A percentile compares a stretch with the other conserved stretches of the same genome.
phyloP scores from a whole-genome alignment of 2,888 invertebrate species.

The Muschampia plurimacula region DNA sequence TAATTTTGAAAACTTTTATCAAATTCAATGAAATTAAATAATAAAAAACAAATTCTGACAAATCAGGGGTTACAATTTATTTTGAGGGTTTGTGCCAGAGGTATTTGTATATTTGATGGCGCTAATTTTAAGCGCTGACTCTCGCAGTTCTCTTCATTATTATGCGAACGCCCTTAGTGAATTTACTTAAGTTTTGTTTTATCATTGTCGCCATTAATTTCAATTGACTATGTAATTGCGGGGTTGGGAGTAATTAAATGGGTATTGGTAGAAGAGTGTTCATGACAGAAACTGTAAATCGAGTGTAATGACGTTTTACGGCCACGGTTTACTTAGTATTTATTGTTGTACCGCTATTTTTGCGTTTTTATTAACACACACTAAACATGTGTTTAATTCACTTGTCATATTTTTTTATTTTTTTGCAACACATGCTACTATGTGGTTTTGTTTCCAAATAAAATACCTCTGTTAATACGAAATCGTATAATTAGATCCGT shows the following conservation, averaged over 20 bases:
- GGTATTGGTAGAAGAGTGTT: not conserved
- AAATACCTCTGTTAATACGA: no score
- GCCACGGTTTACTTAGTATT: no score
- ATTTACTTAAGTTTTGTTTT: constrained; percentile 19
- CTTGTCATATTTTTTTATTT: no score
- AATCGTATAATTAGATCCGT: not conserved
- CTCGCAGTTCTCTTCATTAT: not conserved
- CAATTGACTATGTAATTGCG: constrained; percentile 32
- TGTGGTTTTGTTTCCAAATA: not conserved
- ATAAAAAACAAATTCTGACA: no score
- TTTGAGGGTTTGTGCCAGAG: no score
- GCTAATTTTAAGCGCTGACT: no score
- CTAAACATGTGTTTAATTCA: no score
- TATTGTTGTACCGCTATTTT: not conserved
- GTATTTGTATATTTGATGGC: no score
- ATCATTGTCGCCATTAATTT: constrained; percentile 34
- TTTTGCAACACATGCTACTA: no score
- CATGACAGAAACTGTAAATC: not conserved
- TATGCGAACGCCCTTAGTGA: constrained; percentile 7
- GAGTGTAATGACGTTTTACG: not conserved
- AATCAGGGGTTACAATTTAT: no score
- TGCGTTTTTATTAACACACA: not conserved
- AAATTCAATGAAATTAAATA: no score
- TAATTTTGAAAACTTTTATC: no score
- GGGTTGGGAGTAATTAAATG: constrained; percentile 14